Percentiles rank a stretch among this genome's conserved stretches.
Evolutionary conservation across 2,797 vertebrate genomes (phyloP).

Genomic region (Gila robusta): DNA sequence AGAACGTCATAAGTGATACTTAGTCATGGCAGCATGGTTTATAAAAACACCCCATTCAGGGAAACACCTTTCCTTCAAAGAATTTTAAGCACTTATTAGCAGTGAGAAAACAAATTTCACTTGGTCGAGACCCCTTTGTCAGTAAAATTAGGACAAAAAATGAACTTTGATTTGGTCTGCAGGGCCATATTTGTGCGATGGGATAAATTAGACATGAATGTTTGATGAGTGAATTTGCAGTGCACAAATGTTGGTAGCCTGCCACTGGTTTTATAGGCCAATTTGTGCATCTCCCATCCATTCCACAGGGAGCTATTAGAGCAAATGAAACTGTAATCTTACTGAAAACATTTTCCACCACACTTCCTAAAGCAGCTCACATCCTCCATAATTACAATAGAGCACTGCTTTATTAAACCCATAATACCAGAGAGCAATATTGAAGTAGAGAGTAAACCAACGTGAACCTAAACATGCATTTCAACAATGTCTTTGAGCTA

Average conservation of each 20-base stretch:
- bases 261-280: slow-evolving; percentile 37
- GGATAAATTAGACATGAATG: slow-evolving; percentile 11
- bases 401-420: slow-evolving; percentile 38
- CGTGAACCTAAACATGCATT: background rate
- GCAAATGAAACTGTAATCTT: slow-evolving; percentile 32
- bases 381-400: slow-evolving; percentile 21
- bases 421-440: background rate
- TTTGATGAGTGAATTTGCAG: slow-evolving; percentile 34
- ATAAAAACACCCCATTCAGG: slow-evolving; percentile 11
- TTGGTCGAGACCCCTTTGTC: background rate
- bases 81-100: background rate
- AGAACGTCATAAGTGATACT: background rate
- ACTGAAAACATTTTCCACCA: slow-evolving; percentile 34
- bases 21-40: slow-evolving; percentile 27
- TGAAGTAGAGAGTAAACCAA: background rate
- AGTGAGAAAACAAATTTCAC: background rate
- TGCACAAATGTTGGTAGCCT: slow-evolving; percentile 33
- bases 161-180: background rate
- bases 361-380: slow-evolving; percentile 23
- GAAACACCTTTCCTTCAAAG: background rate
- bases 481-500: background rate
- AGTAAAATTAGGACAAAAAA: background rate
- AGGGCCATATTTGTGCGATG: background rate
- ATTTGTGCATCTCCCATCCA: slow-evolving; percentile 43
- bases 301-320: slow-evolving; percentile 40